phyloP scores from a whole-genome alignment of 2,888 invertebrate species.

The Cistogaster globosa region DNA sequence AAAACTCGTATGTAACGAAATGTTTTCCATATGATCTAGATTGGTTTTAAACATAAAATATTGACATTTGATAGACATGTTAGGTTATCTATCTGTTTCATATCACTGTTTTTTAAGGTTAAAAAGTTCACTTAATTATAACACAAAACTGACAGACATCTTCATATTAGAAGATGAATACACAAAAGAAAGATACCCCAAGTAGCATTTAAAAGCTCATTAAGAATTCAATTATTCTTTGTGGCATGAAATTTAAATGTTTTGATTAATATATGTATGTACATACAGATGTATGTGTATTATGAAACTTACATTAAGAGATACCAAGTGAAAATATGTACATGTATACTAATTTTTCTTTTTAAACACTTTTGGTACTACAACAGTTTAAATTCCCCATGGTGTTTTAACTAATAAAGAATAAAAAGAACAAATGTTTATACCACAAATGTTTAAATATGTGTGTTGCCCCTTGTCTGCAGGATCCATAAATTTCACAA shows the following conservation, averaged over 20 bases:
- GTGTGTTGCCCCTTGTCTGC: constrained; percentile 49
- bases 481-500: constrained; percentile 72
- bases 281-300: background rate
- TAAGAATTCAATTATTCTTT: constrained; percentile 30
- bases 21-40: background rate
- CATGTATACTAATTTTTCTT: constrained; percentile 2
- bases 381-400: constrained; percentile 18
- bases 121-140: constrained; percentile 60
- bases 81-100: constrained; percentile 56
- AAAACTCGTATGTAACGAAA: background rate
- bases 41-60: background rate
- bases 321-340: background rate
- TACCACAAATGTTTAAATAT: constrained; percentile 9
- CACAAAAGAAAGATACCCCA: background rate
- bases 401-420: constrained; percentile 27
- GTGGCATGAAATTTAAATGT: background rate
- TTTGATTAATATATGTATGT: constrained; percentile 55
- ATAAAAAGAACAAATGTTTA: constrained; percentile 24
- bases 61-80: constrained; percentile 62
- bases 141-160: constrained; percentile 61
- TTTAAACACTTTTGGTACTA: background rate
- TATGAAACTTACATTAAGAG: background rate
- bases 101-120: constrained; percentile 49
- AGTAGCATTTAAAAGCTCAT: constrained; percentile 64
- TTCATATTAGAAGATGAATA: constrained; percentile 37